phyloP scores from a whole-genome alignment of 1,140 invertebrate species.

The Drosophila parabipectinata region DNA sequence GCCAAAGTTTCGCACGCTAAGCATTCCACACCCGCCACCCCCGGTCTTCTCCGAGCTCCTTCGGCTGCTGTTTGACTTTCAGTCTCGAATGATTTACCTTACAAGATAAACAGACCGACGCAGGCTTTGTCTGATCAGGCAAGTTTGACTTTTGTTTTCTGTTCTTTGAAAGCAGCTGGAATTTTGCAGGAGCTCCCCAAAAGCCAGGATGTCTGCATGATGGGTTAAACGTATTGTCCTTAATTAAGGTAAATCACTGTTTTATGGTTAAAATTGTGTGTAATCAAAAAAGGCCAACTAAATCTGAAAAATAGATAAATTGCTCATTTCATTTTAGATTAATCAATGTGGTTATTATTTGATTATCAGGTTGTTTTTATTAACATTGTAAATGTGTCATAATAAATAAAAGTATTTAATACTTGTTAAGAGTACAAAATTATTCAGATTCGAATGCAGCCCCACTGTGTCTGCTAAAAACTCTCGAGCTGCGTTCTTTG shows the following conservation, averaged over 20 bases:
- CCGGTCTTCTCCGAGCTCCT: constrained; percentile 16
- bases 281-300: too few relatives aligned
- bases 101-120: constrained; percentile 77
- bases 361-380: too few relatives aligned
- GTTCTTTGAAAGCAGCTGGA: constrained; percentile 12
- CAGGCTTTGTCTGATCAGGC: constrained; percentile 60
- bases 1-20: constrained; percentile 56
- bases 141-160: constrained; percentile 80
- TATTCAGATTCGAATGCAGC: not conserved
- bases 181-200: not conserved
- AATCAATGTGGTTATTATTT: too few relatives aligned
- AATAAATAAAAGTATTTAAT: too few relatives aligned
- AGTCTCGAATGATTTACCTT: constrained; percentile 82
- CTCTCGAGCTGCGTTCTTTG: constrained; percentile 14
- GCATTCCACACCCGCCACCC: not conserved
- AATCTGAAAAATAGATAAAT: too few relatives aligned
- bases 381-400: too few relatives aligned
- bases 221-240: not conserved
- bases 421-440: not conserved
- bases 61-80: constrained; percentile 73
- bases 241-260: not conserved
- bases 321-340: too few relatives aligned
- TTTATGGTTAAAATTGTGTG: too few relatives aligned
- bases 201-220: constrained; percentile 6
- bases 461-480: constrained; percentile 21